Evolutionary conservation across 2,888 invertebrate species (phyloP), one percentile per base, ranked within the genome.

Genomic region (Calameuta filiformis): DNA sequence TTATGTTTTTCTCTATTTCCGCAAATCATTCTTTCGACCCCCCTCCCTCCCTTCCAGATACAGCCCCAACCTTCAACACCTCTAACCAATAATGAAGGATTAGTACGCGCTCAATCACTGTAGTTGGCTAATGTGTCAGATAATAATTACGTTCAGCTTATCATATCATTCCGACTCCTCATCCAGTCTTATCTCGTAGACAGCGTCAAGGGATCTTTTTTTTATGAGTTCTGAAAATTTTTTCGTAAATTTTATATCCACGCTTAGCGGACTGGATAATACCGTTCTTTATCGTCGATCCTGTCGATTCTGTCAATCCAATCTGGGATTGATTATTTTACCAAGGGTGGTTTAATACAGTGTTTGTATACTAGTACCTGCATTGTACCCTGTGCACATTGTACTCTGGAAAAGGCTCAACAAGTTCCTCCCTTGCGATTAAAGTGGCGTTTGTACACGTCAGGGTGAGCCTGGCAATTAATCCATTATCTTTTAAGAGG

Each of bases 381-480:
- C 76, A 76, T 84, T 81, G 81, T 79, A 79, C 81, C 83, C 80
- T 35, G 81, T 23, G 9, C 9, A 56, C 56, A 56, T 56, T 56
- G 56, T 56, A 6, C 23, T 9, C 23, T 9, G 56, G 23, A 12
- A 37, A 80, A 80, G 83, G 83, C 84, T 86, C 85, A 86, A 86
- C 86, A 85, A 86, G 83, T 86, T 82, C 83, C 83, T 71, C 79
- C 78, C 77, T 76, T 31, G 75, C 68, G 35, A 68, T 35, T 73
- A 76, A 76, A 76, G 68, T 69, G 71, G 76, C 34, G 37, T 76
- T 76, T 71, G 37, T 34, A 12, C 73, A 69, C 33, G 69, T 69
- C 35, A 31, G 35, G 68, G 34, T 30, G 40, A 30, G 33, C 40
- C n/a, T 23, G 73, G 69, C 73, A 71, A 74, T 74, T 35, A 74